Percentiles rank a stretch among this genome's conserved stretches.
These are phyloP conservation scores for Anabacerthia variegaticeps DNA, from an alignment of 2,797 vertebrate genomes.

Conservation along the genomic window DNA sequence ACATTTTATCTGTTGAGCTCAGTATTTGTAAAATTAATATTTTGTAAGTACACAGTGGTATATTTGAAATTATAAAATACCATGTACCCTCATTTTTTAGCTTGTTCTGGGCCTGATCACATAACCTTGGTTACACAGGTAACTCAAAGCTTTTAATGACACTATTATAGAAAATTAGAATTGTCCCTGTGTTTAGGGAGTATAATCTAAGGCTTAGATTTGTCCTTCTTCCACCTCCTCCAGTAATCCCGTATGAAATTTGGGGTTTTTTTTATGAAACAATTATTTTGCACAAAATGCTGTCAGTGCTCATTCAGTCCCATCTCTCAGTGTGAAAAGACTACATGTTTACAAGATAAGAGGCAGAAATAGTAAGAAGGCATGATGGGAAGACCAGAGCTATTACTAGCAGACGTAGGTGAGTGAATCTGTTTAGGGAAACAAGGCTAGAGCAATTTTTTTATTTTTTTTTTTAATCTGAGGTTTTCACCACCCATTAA, in stretches of 20 bases:
- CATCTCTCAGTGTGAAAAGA: background rate
- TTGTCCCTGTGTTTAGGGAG: background rate
- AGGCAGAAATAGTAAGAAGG: background rate
- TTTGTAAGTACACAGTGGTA: background rate
- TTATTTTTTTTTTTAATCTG: background rate
- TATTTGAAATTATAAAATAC: background rate
- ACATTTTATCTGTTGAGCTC: background rate
- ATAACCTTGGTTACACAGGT: background rate
- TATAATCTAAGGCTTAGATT: background rate
- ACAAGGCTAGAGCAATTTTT: background rate
- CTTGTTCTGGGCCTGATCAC: background rate
- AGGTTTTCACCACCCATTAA: background rate
- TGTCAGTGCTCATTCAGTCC: background rate
- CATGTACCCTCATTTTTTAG: background rate
- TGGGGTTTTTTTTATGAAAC: fast-evolving
- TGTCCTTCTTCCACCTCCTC: background rate
- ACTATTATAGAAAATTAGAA: background rate
- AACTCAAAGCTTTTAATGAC: background rate
- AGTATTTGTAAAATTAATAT: background rate
- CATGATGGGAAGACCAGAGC: background rate
- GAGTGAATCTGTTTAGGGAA: background rate
- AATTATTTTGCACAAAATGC: background rate
- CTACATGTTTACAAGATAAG: background rate
- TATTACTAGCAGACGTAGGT: background rate
- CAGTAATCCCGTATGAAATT: background rate